phyloP scores from a whole-genome alignment of 2,888 invertebrate genomes.

The Andrena dorsata region DNA sequence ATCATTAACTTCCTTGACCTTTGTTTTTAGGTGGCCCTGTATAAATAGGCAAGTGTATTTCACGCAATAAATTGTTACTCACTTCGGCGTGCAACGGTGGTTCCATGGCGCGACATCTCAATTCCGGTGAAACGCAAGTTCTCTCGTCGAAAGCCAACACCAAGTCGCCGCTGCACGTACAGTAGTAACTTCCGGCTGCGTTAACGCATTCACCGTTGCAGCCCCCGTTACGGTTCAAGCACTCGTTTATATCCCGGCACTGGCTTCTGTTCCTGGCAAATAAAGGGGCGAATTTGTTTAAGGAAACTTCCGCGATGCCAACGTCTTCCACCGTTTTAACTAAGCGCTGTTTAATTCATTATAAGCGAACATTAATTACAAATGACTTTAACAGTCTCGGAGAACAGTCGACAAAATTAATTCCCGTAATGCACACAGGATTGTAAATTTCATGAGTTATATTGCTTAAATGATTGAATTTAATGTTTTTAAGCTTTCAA shows the following conservation, averaged over 20 bases:
- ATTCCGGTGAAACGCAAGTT: conserved; percentile 78
- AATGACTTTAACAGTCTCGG: not conserved
- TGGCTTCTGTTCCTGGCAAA: conserved; percentile 77
- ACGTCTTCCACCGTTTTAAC: not conserved
- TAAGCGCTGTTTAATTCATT: not conserved
- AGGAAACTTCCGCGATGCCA: not conserved
- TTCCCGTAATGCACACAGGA: not conserved
- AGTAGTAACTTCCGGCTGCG: conserved; percentile 82
- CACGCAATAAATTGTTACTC: conserved; percentile 49
- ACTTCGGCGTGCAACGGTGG: conserved; percentile 79
- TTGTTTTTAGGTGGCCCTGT: not conserved
- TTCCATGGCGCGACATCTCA: conserved; percentile 77
- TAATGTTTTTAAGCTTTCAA: too few species aligned
- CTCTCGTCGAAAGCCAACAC: conserved; percentile 81
- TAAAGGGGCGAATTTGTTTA: conserved; percentile 29
- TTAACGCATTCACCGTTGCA: conserved; percentile 84
- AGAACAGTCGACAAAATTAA: not conserved
- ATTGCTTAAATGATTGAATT: too few species aligned
- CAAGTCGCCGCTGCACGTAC: conserved; percentile 81
- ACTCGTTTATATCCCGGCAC: conserved; percentile 83
- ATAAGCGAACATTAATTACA: not conserved
- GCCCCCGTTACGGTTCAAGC: conserved; percentile 82
- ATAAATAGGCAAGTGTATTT: not conserved
- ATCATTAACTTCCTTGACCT: not conserved
- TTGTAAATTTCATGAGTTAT: not conserved